Conservation (phyloP, 2,797 vertebrate species). For the Micrastur ruficollis region DNA sequence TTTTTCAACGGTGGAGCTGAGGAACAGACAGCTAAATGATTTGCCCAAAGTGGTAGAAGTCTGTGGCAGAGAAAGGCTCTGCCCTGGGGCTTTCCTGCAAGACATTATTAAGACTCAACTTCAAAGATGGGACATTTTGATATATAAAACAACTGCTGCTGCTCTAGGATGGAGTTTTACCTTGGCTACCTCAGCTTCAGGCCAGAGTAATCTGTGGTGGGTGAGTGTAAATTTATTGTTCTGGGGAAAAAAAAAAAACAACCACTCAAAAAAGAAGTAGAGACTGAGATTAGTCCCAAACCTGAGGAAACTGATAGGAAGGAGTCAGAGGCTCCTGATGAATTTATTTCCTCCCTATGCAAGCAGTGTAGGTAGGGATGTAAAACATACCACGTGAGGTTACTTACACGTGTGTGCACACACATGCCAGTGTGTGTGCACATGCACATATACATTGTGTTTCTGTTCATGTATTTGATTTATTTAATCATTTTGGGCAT, state of each 20-base stretch:
- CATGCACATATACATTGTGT: accelerated
- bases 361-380: background rate
- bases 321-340: background rate
- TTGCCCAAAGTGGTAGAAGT: background rate
- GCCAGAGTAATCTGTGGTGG: background rate
- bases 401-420: accelerated
- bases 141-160: background rate
- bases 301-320: background rate
- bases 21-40: background rate
- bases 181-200: background rate
- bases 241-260: background rate
- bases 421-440: background rate
- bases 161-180: background rate
- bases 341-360: background rate
- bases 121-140: conserved; percentile 10
- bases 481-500: background rate
- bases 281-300: background rate
- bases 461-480: background rate
- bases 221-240: background rate
- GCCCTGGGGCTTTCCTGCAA: conserved; percentile 40
- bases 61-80: background rate
- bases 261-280: background rate
- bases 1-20: background rate
- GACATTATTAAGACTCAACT: conserved; percentile 19
- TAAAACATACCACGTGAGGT: background rate